phyloP scores from a whole-genome alignment of 1,140 invertebrate species.

The Sycophaga agraensis region DNA sequence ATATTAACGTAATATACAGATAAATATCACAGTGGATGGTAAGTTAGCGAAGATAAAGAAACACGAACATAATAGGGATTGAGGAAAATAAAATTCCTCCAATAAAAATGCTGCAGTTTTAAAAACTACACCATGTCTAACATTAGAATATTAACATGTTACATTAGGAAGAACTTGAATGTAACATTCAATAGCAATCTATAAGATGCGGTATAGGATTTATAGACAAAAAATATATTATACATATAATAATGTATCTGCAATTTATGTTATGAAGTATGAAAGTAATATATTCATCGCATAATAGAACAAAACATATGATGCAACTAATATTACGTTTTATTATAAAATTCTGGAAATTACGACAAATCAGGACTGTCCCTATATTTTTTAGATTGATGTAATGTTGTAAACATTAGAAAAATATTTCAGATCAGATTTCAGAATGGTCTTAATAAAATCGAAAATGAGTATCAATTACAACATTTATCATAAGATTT shows the following conservation, averaged over 20 bases:
- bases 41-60: not conserved
- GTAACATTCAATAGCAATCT: constrained; percentile 6
- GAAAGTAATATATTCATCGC: not conserved
- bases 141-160: constrained; percentile 5
- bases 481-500: not conserved
- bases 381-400: not conserved
- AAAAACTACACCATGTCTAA: not conserved
- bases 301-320: not conserved
- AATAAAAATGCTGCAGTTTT: too few relatives aligned
- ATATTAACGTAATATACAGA: constrained; percentile 10
- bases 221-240: not conserved
- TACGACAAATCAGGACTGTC: not conserved
- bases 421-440: too few relatives aligned
- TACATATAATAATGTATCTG: too few relatives aligned
- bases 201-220: not conserved
- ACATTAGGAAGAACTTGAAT: not conserved
- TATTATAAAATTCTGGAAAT: not conserved
- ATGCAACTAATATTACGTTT: too few relatives aligned
- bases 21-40: constrained; percentile 28
- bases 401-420: not conserved
- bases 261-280: too few relatives aligned
- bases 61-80: not conserved
- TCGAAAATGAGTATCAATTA: not conserved
- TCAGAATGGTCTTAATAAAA: constrained; percentile 1
- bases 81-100: not conserved